phyloP scores from a whole-genome alignment of 1,140 invertebrate genomes.

The Oreohelix idahoensis region DNA sequence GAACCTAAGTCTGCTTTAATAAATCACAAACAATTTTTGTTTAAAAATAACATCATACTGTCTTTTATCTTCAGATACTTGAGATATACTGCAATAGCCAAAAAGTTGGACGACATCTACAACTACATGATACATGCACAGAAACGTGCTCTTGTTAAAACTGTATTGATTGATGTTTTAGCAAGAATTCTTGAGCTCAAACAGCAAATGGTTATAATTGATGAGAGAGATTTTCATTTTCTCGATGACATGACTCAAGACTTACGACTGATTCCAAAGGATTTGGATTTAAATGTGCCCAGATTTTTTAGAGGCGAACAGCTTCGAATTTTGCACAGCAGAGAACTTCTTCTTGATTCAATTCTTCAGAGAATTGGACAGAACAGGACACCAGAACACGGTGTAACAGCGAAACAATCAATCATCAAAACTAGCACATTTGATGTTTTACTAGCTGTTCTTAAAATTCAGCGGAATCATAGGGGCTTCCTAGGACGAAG shows the following conservation, averaged over 20 bases:
- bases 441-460: background rate
- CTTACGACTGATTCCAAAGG: background rate
- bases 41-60: background rate
- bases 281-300: background rate
- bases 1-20: too few species aligned
- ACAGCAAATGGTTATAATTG: slow-evolving; percentile 12
- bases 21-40: too few species aligned
- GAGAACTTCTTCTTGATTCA: background rate
- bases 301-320: slow-evolving; percentile 6
- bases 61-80: slow-evolving; percentile 11
- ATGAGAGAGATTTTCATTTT: slow-evolving; percentile 22
- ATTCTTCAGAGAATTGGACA: background rate
- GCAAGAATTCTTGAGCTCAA: slow-evolving; percentile 13
- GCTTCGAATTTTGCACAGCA: background rate
- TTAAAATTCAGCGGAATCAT: slow-evolving; percentile 27
- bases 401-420: too few species aligned
- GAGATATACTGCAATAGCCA: slow-evolving; percentile 1
- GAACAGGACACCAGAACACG: too few species aligned
- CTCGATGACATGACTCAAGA: slow-evolving; percentile 19
- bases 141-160: slow-evolving; percentile 21
- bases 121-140: slow-evolving; percentile 24
- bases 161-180: background rate
- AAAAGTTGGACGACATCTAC: slow-evolving; percentile 25
- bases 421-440: too few species aligned
- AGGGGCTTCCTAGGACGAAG: background rate